Evolutionary conservation across 2,113 vertebrate genomes (phyloP).

Genomic region (Chelonoidis abingdonii): DNA sequence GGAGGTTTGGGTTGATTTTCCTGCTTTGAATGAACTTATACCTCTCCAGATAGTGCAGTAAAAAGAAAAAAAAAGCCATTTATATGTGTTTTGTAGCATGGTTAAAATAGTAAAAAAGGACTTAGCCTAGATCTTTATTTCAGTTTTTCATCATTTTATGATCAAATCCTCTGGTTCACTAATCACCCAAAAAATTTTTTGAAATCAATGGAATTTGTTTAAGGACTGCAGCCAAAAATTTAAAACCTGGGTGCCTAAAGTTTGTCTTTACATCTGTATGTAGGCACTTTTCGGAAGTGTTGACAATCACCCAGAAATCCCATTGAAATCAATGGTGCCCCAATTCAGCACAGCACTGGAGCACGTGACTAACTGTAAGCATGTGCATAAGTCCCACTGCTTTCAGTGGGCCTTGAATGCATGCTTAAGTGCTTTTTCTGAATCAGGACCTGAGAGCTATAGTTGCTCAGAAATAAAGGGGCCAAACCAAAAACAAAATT

Average conservation of each 20-base stretch:
- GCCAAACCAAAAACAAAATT: no score
- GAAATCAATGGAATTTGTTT: accelerated
- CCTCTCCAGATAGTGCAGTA: not conserved
- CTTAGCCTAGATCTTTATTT: not conserved
- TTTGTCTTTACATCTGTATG: accelerated
- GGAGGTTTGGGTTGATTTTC: not conserved
- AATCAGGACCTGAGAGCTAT: not conserved
- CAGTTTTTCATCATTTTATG: not conserved
- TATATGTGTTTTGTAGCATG: not conserved
- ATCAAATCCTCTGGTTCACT: not conserved
- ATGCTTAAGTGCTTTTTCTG: not conserved
- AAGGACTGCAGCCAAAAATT: not conserved
- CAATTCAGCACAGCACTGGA: not conserved
- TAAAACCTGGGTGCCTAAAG: not conserved
- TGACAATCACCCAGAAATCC: not conserved
- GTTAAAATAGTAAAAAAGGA: not conserved
- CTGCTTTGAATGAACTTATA: not conserved
- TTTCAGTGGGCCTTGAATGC: not conserved
- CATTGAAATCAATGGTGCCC: not conserved
- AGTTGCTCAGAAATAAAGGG: not conserved
- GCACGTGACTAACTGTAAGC: not conserved
- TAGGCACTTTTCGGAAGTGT: not conserved
- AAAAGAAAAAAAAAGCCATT: not conserved
- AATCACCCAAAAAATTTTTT: not conserved
- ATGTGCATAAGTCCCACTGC: not conserved